phyloP scores from a whole-genome alignment of 2,797 vertebrate species.

The Setipinna tenuifilis region DNA sequence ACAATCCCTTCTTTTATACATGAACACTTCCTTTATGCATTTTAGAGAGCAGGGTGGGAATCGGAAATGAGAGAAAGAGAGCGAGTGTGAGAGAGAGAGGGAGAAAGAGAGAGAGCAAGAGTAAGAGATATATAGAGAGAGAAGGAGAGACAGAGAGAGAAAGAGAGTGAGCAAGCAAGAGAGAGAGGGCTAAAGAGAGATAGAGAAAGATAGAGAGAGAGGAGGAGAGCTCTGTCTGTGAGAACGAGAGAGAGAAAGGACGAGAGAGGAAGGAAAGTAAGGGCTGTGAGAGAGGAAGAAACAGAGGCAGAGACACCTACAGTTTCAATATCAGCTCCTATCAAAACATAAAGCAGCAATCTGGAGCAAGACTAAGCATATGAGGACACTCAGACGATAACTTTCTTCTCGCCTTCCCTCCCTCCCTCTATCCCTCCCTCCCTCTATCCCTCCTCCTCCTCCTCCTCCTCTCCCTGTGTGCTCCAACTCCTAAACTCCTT shows the following conservation, averaged over 20 bases:
- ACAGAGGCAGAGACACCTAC: background rate
- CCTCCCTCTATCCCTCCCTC: conserved; percentile 7
- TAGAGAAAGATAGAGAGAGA: background rate
- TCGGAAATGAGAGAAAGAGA: background rate
- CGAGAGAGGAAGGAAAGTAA: background rate
- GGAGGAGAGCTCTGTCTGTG: background rate
- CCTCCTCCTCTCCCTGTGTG: background rate
- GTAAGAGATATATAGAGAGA: background rate
- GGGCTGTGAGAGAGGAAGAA: background rate
- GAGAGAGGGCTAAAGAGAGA: no score
- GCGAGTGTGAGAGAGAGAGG: background rate
- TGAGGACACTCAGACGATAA: conserved; percentile 31
- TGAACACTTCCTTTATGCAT: background rate
- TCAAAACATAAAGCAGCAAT: conserved; percentile 33
- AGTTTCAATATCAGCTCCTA: conserved; percentile 18
- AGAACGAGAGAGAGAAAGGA: background rate
- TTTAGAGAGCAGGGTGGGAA: background rate
- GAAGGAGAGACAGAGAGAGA: background rate
- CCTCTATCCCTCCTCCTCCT: background rate
- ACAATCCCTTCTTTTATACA: conserved; percentile 4
- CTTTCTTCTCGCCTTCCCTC: conserved; percentile 32
- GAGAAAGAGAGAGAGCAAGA: conserved; percentile 2
- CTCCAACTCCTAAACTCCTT: conserved; percentile 41
- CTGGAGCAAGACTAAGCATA: conserved; percentile 17
- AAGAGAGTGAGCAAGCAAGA: background rate